A percentile compares a stretch with the other conserved stretches of the same genome.
Evolutionary conservation across 30 jellyfish, hydroid and myxozoan species (phyloP).

Genomic region (Clytia hemisphaerica): DNA sequence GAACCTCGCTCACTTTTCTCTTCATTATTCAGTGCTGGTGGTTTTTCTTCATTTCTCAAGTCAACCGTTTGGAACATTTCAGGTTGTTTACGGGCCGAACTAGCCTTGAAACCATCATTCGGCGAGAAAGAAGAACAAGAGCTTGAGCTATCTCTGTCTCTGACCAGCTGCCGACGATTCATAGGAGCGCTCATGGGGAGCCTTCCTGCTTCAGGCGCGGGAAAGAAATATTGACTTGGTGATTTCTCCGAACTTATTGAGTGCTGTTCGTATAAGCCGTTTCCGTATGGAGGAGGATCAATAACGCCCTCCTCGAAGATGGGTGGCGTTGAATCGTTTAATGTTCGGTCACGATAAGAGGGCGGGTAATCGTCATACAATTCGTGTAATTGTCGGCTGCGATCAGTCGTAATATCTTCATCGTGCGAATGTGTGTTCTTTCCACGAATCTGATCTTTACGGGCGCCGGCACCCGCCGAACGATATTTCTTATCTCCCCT

Average conservation of each 20-base stretch:
- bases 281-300: no score
- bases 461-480: conserved; percentile 11
- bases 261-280: no score
- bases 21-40: conserved; percentile 4
- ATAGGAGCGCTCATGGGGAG: neutral
- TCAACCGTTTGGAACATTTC: neutral
- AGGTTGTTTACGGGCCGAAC: neutral
- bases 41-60: neutral
- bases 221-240: neutral
- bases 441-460: neutral
- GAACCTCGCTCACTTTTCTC: neutral
- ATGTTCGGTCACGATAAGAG: neutral
- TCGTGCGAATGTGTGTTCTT: neutral
- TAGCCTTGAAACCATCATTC: neutral
- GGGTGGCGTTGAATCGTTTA: neutral
- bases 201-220: neutral
- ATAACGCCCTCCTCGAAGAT: no score
- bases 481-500: conserved; percentile 31
- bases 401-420: neutral
- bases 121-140: conserved; percentile 87
- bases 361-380: neutral
- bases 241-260: no score
- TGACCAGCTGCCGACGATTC: conserved; percentile 32
- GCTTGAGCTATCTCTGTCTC: conserved; percentile 66
- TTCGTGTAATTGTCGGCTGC: neutral